phyloP scores from a whole-genome alignment of 1,140 invertebrate species.

The Rhizoglyphus robini region DNA sequence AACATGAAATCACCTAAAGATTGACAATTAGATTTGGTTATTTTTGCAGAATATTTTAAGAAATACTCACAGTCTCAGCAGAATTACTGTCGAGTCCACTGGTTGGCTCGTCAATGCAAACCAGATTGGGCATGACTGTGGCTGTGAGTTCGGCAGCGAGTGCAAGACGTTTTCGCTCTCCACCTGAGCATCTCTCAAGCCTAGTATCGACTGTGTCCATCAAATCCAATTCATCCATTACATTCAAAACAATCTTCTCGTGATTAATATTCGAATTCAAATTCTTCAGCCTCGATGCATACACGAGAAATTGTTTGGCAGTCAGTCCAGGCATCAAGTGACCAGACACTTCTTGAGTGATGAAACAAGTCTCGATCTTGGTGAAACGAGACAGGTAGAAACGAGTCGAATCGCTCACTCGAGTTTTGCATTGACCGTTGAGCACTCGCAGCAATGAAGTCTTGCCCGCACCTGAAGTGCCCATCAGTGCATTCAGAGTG shows the following conservation, averaged over 20 bases:
- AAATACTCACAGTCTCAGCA: not conserved
- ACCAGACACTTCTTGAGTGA: constrained; percentile 38
- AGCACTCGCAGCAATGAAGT: constrained; percentile 24
- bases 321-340: constrained; percentile 70
- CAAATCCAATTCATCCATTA: not conserved
- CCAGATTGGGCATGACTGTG: constrained; percentile 47
- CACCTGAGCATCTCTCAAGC: constrained; percentile 41
- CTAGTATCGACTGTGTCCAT: not conserved
- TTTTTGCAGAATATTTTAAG: not conserved
- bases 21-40: not conserved
- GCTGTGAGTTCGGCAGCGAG: constrained; percentile 63
- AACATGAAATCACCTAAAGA: constrained; percentile 9
- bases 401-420: not conserved
- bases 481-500: constrained; percentile 20
- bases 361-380: not conserved
- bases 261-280: not conserved
- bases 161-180: constrained; percentile 78
- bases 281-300: constrained; percentile 75
- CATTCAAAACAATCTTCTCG: not conserved
- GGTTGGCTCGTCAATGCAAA: constrained; percentile 32
- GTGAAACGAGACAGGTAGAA: not conserved
- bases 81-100: constrained; percentile 35
- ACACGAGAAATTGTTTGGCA: constrained; percentile 72
- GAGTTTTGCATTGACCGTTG: not conserved
- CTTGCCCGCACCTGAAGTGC: constrained; percentile 29